Base-by-base conservation (phyloP, 2,888 invertebrate genomes). In the Lutraria lutraria region DNA sequence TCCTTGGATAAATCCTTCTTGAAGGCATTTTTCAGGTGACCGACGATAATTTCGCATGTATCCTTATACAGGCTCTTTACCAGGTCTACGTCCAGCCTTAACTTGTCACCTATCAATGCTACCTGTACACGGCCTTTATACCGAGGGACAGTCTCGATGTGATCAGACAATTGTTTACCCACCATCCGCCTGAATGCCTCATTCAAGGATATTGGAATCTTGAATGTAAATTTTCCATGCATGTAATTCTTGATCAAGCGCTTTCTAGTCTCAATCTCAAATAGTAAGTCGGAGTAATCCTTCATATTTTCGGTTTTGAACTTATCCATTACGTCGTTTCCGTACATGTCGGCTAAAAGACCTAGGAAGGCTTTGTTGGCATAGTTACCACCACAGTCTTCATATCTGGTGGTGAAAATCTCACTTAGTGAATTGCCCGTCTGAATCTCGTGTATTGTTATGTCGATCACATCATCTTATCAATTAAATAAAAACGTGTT, bases 351-450 rank as follows among this genome's bases (percentile, higher is more conserved):
- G 21, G 84, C 72, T 13, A 91, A 88, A 15, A 91, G 53, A 29
- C 83, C 79, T 43, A 68, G 43, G 63, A 91, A 91, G 19, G 91
- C 87, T 53, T 87, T 85, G 79, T 91, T 89, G 29, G 89, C 81
- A 53, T 81, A 88, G 13, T 86, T 91, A 10, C 91, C 91, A 13
- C 91, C 91, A 89, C 91, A 91, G 34, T 87, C 56, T 6, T 89
- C 90, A 1, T 89, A 89, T 25, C 85, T 90, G 34, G 89, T 89
- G 52, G 85, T 83, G 31, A 87, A 89, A 6, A 90, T 80, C 53
- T 90, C 89, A 34, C 86, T 87, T 8, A 90, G 54, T 21, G 84
- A 63, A 0, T 88, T 85, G 19, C 76, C 76, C 0, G 25, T n/a
- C 34, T 87, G 81, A 19, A 90, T 89, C 81, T 90, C 85, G 54